Evolutionary conservation across 2,113 vertebrate species (phyloP).

Genomic region (Cyphomyrus plagiostoma): DNA sequence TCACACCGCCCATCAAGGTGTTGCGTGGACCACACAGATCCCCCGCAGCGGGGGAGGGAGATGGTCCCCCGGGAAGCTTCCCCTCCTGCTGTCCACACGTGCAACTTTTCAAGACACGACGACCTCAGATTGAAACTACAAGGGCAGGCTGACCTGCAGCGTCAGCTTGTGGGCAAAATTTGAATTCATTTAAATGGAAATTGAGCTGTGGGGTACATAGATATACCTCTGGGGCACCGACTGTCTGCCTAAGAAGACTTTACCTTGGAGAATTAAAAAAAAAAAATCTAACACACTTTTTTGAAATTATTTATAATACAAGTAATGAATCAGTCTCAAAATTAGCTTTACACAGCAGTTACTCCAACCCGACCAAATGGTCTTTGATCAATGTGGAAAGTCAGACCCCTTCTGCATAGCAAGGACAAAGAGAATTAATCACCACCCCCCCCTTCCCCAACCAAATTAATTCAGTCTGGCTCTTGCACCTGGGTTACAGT

Average conservation of each 20-base stretch:
- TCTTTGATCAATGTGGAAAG: background rate
- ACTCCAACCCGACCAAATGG: background rate
- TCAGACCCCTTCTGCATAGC: background rate
- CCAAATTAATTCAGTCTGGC: background rate
- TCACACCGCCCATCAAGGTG: background rate
- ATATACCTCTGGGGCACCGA: background rate
- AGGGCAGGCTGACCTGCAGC: background rate
- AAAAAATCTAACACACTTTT: background rate
- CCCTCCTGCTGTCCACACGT: background rate
- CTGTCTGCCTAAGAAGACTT: background rate
- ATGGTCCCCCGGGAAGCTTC: background rate
- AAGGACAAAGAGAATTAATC: background rate
- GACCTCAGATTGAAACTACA: background rate
- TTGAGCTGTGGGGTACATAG: background rate
- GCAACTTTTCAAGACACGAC: background rate
- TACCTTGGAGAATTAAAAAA: background rate
- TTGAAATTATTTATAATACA: background rate
- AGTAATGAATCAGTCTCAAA: background rate
- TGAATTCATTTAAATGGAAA: conserved; percentile 19
- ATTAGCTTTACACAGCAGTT: background rate
- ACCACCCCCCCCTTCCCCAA: background rate
- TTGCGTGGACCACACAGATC: background rate
- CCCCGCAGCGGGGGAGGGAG: background rate
- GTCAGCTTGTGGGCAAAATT: background rate
- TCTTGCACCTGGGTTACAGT: background rate